phyloP scores from a whole-genome alignment of 2,797 vertebrate genomes.

The Enteromius treurensis region DNA sequence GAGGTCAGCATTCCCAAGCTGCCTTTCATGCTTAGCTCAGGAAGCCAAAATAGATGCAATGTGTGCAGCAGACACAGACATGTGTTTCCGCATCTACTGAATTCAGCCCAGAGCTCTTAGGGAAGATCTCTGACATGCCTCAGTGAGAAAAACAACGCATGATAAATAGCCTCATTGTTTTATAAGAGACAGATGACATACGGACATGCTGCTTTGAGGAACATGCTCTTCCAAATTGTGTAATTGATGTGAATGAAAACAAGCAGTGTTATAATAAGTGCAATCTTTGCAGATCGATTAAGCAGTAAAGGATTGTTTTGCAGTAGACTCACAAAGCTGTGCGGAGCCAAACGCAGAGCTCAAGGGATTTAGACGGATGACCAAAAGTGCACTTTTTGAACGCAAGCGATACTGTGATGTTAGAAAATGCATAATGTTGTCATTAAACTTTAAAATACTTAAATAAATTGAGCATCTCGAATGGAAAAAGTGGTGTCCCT shows the following conservation, averaged over 20 bases:
- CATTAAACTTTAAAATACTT: neutral
- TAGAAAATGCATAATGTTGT: neutral
- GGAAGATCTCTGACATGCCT: conserved; percentile 11
- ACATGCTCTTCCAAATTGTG: neutral
- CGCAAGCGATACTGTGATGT: neutral
- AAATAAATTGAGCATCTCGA: neutral
- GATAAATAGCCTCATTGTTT: conserved; percentile 24
- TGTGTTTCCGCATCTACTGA: conserved; percentile 43
- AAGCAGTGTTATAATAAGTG: neutral
- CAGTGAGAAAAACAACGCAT: conserved; percentile 13
- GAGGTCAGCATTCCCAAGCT: conserved; percentile 43
- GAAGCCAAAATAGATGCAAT: conserved; percentile 53
- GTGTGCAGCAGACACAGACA: conserved; percentile 49
- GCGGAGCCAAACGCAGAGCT: neutral
- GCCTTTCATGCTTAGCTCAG: conserved; percentile 42
- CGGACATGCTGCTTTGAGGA: neutral
- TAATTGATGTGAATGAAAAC: neutral
- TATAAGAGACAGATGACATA: conserved; percentile 1
- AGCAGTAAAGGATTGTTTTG: neutral
- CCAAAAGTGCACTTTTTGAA: neutral
- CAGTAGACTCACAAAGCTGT: neutral
- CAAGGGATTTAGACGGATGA: neutral
- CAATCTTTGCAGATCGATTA: neutral
- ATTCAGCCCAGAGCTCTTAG: conserved; percentile 29
- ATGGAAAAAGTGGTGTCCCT: neutral